These are phyloP conservation scores for Hydriomena furcata DNA, from an alignment of 2,888 invertebrate species.

Conservation along the genomic window DNA sequence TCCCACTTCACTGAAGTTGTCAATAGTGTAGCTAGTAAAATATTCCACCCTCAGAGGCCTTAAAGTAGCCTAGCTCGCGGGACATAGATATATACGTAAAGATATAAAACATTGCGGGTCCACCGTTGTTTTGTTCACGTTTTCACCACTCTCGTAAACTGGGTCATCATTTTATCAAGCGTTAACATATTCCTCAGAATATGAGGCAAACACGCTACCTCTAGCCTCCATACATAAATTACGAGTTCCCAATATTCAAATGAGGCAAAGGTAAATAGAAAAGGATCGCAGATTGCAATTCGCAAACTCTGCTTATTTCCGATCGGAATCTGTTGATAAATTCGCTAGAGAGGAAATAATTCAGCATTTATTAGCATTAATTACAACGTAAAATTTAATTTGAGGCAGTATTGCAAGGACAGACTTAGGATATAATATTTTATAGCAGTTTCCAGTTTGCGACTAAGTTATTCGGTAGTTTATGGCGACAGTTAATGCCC, in stretches of 20 bases:
- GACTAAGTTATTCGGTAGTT: constrained; percentile 8
- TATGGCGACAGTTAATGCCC: constrained; percentile 23
- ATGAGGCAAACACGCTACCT: constrained; percentile 25
- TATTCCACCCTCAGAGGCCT: no score
- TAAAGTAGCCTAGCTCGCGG: no score
- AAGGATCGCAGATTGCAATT: constrained; percentile 47
- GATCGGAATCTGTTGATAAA: constrained; percentile 69
- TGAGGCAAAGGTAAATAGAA: constrained; percentile 46
- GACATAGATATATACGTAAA: no score
- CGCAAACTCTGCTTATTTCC: constrained; percentile 59
- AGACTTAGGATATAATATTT: background rate
- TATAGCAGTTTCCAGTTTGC: constrained; percentile 1
- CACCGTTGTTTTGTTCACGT: background rate
- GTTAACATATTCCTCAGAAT: constrained; percentile 27
- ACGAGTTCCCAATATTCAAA: constrained; percentile 53
- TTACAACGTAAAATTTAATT: constrained; percentile 71
- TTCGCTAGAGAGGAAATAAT: constrained; percentile 59
- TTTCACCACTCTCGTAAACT: constrained; percentile 7
- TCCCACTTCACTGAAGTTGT: no score
- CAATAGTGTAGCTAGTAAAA: no score
- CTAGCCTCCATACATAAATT: constrained; percentile 38
- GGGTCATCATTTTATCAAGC: constrained; percentile 21
- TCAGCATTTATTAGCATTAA: constrained; percentile 67
- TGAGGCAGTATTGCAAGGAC: constrained; percentile 21
- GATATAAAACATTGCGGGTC: background rate